Evolutionary conservation across 2,113 vertebrate genomes (phyloP).

Genomic region (Ammodramus savannarum): DNA sequence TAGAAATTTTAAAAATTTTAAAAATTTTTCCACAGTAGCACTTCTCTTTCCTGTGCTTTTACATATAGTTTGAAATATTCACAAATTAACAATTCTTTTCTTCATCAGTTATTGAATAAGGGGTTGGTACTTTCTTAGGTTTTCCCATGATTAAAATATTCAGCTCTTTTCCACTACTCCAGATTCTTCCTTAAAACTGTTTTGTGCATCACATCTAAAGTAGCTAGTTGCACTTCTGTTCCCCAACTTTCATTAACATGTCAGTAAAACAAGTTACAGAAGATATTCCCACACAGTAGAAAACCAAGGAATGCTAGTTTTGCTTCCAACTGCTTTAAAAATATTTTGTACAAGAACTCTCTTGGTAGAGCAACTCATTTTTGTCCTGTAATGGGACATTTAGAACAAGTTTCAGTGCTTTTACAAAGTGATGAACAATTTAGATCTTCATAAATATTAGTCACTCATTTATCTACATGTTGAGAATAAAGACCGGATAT

Average conservation of each 20-base stretch:
- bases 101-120: not conserved
- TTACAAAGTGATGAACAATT: not conserved
- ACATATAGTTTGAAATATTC: not conserved
- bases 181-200: not conserved
- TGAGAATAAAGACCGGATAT: not conserved
- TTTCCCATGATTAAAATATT: not conserved
- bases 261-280: not conserved
- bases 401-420: not conserved
- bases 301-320: not conserved
- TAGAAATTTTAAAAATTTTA: not conserved
- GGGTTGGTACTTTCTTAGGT: not conserved
- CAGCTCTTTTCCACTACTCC: not conserved
- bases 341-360: not conserved
- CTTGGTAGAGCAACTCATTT: not conserved
- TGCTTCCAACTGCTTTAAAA: not conserved
- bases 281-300: not conserved
- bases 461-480: not conserved
- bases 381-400: not conserved
- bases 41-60: not conserved
- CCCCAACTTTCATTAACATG: not conserved
- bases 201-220: not conserved
- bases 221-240: not conserved
- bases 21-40: not conserved
- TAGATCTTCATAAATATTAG: not conserved
- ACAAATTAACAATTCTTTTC: not conserved